These are phyloP conservation scores for Crepidodera aurea DNA, from an alignment of 2,888 invertebrate genomes.

Conservation along the genomic window DNA sequence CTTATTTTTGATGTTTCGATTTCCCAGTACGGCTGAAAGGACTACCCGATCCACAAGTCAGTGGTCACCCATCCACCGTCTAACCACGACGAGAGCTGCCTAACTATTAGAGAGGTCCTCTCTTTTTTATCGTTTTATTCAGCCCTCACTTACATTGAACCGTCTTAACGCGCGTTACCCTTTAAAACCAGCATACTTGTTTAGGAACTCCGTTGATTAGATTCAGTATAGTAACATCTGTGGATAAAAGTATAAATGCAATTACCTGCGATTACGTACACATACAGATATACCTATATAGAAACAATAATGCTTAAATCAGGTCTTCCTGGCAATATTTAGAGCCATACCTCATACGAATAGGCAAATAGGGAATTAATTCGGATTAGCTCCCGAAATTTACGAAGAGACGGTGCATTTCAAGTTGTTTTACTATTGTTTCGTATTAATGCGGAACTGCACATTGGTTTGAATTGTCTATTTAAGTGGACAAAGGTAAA, in stretches of 20 bases:
- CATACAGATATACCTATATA: neutral
- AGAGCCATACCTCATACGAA: constrained; percentile 3
- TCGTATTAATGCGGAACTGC: neutral
- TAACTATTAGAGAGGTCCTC: no score
- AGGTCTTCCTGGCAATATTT: constrained; percentile 7
- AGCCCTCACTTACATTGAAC: no score
- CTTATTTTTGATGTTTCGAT: no score
- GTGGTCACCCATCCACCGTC: no score
- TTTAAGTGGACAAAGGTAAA: neutral
- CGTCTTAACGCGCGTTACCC: no score
- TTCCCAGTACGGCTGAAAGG: no score
- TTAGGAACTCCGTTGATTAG: no score
- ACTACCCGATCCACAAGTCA: no score
- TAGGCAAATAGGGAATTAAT: constrained; percentile 16
- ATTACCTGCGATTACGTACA: neutral
- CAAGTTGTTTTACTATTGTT: constrained; percentile 4
- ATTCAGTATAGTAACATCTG: no score
- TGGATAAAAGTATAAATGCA: neutral
- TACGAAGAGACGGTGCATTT: constrained; percentile 13
- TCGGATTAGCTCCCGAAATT: constrained; percentile 14
- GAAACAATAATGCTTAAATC: neutral
- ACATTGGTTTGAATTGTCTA: neutral
- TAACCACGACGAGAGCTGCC: no score
- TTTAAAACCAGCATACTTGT: no score
- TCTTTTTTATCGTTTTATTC: no score